Conservation (phyloP, 2,888 invertebrate species). For the Nasonovia ribisnigri region DNA sequence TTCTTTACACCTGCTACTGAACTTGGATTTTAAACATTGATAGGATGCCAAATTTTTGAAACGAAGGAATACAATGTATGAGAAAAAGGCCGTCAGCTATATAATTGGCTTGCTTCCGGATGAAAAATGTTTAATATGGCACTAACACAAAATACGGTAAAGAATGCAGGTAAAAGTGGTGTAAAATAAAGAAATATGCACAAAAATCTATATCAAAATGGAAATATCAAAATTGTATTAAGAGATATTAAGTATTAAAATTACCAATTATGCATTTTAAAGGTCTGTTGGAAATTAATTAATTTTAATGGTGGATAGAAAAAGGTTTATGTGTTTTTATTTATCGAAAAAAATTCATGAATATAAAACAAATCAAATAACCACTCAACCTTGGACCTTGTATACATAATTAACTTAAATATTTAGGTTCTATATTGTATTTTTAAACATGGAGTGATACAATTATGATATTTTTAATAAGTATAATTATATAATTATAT, state of each 20-base stretch:
- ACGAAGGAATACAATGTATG: neutral
- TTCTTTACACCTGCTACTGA: neutral
- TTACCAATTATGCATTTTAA: neutral
- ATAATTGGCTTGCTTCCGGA: slow-evolving; percentile 9
- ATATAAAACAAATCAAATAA: slow-evolving; percentile 6
- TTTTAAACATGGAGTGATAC: neutral
- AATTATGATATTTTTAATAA: neutral
- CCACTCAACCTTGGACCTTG: neutral
- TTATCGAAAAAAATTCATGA: neutral
- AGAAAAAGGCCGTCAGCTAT: neutral
- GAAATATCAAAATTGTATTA: neutral
- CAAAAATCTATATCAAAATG: neutral
- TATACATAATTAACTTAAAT: neutral
- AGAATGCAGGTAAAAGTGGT: neutral
- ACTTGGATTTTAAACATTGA: slow-evolving; percentile 18
- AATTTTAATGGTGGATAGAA: neutral
- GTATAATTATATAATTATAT: neutral
- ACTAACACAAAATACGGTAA: neutral
- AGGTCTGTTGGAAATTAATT: neutral
- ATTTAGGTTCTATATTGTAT: neutral
- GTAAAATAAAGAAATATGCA: neutral
- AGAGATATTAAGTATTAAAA: neutral
- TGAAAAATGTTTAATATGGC: neutral
- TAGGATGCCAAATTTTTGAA: slow-evolving; percentile 6
- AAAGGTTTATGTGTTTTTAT: neutral